Base-by-base conservation (phyloP, 2,888 invertebrate species). In the Epistrophe eligans region DNA sequence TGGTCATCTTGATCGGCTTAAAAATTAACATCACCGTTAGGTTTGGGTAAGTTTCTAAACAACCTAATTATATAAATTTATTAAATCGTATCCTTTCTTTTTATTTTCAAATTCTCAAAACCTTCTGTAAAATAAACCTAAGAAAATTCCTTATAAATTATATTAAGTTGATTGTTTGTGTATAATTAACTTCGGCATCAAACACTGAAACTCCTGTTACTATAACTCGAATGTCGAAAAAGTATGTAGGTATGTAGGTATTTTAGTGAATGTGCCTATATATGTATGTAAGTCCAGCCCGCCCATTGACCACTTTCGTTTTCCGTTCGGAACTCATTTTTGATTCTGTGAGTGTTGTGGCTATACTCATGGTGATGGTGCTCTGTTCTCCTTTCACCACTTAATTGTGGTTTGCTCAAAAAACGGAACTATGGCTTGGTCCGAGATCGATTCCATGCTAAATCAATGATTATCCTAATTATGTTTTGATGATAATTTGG, bases 381-480 rank as follows among this genome's bases (percentile, higher is more conserved):
- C 24, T 24, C 55, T 66, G 77, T 77, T 84, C 81, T 77, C 82
- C 85, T 85, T 82, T 85, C 85, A 77, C 85, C 85, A 85, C 85
- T 85, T 82, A 82, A 85, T 82, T 85, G 85, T 74, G 85, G 77
- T 71, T 67, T 52, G 70, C 28, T 71, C 82, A 70, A 77, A 62
- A 85, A 85, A 82, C 85, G 84, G 84, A 85, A 81, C 77, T 67
- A 45, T 45, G 45, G 15, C 45, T n/a, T 7, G 17, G 48, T 11
- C 77, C 72, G 73, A 81, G 79, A 83, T 83, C 76, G 87, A 87
- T 71, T 82, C 79, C 83, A 79, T 60, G 64, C 76, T 60, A 87
- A 83, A 79, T 83, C 87, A 83, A 83, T 87, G 87, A 87, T 87
- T 87, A 87, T 87, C 87, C 87, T 87, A 83, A 87, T 87, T 87